Conservation (phyloP, 53 echinoderm and acorn worm genomes). For the Holothuria scabra region DNA sequence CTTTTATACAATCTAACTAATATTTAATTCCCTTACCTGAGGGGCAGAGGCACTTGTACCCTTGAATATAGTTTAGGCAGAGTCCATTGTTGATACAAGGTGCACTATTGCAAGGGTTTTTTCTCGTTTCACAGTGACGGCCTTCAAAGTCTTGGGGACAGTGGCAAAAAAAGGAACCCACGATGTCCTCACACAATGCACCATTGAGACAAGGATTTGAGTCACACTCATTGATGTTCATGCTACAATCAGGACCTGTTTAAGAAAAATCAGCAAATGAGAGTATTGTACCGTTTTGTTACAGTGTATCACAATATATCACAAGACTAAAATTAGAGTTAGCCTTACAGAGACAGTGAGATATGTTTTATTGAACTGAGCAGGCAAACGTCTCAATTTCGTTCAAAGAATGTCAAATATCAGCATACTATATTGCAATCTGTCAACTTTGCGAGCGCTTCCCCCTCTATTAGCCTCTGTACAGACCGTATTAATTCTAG, state of each 20-base stretch:
- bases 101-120: constrained; percentile 35
- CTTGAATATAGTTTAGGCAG: background rate
- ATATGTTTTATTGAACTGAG: too few relatives aligned
- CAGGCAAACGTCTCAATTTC: too few relatives aligned
- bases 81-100: constrained; percentile 35
- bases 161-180: constrained; percentile 56
- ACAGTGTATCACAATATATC: too few relatives aligned
- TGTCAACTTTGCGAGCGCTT: too few relatives aligned
- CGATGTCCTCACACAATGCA: constrained; percentile 59
- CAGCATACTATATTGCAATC: too few relatives aligned
- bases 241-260: constrained; percentile 62
- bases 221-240: constrained; percentile 60
- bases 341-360: too few relatives aligned
- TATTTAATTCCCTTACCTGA: constrained; percentile 3
- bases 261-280: background rate
- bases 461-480: too few relatives aligned
- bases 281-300: too few relatives aligned
- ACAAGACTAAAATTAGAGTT: too few relatives aligned
- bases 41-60: constrained; percentile 34
- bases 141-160: constrained; percentile 61
- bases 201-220: constrained; percentile 50
- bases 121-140: constrained; percentile 55
- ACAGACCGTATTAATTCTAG: too few relatives aligned
- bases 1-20: too few relatives aligned
- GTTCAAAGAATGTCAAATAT: too few relatives aligned